Evolutionary conservation across 2,797 vertebrate genomes (phyloP).

Genomic region (Spondyliosoma cantharus): DNA sequence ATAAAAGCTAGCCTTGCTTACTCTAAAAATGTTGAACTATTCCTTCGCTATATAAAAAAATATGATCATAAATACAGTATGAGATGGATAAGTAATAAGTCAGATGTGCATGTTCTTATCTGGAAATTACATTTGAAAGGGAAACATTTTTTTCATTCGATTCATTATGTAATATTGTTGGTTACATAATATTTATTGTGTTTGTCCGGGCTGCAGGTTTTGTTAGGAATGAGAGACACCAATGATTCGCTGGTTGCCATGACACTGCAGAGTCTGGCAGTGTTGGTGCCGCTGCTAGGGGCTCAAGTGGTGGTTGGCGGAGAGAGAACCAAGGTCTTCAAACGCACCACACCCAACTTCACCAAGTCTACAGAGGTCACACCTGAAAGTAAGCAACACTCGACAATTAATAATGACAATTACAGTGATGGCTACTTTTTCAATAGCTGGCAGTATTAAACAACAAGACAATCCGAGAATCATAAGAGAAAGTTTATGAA

Average conservation of each 20-base stretch:
- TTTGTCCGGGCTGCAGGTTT: slow-evolving; percentile 82
- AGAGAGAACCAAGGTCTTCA: slow-evolving; percentile 95
- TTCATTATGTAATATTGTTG: background rate
- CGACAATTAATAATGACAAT: background rate
- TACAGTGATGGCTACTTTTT: background rate
- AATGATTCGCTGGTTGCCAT: slow-evolving; percentile 92
- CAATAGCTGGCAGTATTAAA: background rate
- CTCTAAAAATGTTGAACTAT: background rate
- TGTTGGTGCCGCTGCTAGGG: slow-evolving; percentile 94
- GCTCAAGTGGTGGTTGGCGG: slow-evolving; percentile 97
- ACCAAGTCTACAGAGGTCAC: slow-evolving; percentile 91
- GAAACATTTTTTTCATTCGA: background rate
- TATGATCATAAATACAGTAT: background rate
- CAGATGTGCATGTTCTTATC: background rate
- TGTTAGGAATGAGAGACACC: slow-evolving; percentile 95
- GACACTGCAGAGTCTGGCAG: slow-evolving; percentile 94
- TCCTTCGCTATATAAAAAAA: background rate
- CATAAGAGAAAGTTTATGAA: background rate
- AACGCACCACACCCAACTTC: slow-evolving; percentile 93
- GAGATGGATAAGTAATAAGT: too few species aligned
- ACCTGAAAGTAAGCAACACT: slow-evolving; percentile 88
- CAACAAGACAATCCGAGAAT: background rate
- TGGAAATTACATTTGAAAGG: background rate
- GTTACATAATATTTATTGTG: background rate
- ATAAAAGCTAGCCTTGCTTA: background rate